Evolutionary conservation across 2,797 vertebrate genomes (phyloP).

Genomic region (Monodelphis domestica): DNA sequence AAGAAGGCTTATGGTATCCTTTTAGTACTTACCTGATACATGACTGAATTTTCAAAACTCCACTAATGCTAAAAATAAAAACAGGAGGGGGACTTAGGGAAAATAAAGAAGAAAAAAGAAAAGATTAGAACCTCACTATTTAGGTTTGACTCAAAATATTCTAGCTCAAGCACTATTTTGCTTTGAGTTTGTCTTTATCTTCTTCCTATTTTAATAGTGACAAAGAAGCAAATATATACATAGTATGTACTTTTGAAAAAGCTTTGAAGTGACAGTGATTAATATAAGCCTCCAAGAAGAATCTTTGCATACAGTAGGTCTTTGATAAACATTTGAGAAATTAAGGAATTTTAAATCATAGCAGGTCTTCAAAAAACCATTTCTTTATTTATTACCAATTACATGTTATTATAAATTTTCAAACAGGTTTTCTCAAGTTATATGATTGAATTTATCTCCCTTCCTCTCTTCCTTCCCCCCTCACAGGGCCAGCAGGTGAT

Average conservation of each 20-base stretch:
- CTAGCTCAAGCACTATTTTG: neutral
- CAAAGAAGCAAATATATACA: neutral
- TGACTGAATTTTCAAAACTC: conserved; percentile 63
- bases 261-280: neutral
- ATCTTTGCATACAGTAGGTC: neutral
- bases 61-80: neutral
- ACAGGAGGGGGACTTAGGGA: neutral
- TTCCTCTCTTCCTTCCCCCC: too few relatives aligned
- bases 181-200: neutral
- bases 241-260: neutral
- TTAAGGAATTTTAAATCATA: neutral
- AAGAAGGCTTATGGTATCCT: conserved; percentile 57
- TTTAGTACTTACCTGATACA: conserved; percentile 47
- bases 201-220: neutral
- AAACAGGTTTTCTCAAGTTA: too few relatives aligned
- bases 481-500: too few relatives aligned
- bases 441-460: too few relatives aligned
- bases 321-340: fast-evolving
- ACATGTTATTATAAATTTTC: too few relatives aligned
- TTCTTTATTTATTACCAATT: too few relatives aligned
- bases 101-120: neutral
- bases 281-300: neutral
- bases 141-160: neutral
- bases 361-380: too few relatives aligned
- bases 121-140: neutral